Evolutionary conservation across 2,888 invertebrate species (phyloP).

Genomic region (Noctua fimbriata): DNA sequence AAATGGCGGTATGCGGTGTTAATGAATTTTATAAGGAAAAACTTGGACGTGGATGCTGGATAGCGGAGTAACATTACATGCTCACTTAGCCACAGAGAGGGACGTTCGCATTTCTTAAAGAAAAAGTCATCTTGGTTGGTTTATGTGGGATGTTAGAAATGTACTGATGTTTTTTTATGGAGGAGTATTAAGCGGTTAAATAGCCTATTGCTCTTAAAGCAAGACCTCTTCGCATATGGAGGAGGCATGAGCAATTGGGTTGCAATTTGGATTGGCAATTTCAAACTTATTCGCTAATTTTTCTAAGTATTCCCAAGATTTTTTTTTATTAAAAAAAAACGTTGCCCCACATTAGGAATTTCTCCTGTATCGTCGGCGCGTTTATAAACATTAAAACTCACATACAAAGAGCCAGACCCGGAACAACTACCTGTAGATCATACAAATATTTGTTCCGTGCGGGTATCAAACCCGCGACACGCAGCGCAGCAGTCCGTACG

Average conservation of each 20-base stretch:
- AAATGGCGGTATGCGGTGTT: slow-evolving; percentile 62
- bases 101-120: slow-evolving; percentile 71
- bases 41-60: slow-evolving; percentile 54
- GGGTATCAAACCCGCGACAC: too few relatives aligned
- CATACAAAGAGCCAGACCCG: too few relatives aligned
- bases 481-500: too few relatives aligned
- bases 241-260: neutral
- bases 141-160: slow-evolving; percentile 52
- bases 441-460: too few relatives aligned
- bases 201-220: neutral
- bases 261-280: neutral
- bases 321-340: too few relatives aligned
- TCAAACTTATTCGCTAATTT: neutral
- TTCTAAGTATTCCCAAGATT: neutral
- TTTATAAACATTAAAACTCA: too few relatives aligned
- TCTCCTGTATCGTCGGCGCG: too few relatives aligned
- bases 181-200: neutral
- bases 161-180: slow-evolving; percentile 25
- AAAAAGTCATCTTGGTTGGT: slow-evolving; percentile 72
- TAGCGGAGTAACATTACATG: slow-evolving; percentile 75
- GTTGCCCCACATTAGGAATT: too few relatives aligned
- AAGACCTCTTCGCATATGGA: neutral
- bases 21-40: slow-evolving; percentile 75
- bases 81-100: slow-evolving; percentile 79
- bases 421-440: too few relatives aligned